Conservation (phyloP, 2,113 vertebrate genomes). For the Verasper variegatus region DNA sequence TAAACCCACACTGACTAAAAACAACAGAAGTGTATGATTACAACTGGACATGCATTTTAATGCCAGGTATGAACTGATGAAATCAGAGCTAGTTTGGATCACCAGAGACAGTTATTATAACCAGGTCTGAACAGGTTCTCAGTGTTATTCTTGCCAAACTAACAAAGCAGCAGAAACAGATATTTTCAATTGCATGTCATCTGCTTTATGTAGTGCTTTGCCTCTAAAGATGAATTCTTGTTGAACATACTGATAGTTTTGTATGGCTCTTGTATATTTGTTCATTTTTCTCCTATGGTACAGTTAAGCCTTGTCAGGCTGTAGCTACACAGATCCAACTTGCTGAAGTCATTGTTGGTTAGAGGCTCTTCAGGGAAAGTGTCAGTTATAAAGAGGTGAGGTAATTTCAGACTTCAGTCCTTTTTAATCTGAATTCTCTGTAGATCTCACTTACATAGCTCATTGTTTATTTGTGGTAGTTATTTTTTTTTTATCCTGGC, state of each 20-base stretch:
- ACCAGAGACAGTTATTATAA: not conserved
- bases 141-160: no score
- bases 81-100: no score
- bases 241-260: not conserved
- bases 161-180: no score
- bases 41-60: no score
- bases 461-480: not conserved
- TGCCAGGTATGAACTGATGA: no score
- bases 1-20: no score
- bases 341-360: not conserved
- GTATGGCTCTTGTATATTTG: not conserved
- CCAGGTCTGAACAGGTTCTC: no score
- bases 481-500: not conserved
- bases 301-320: not conserved
- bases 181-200: no score
- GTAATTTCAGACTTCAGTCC: not conserved
- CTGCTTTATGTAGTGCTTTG: no score
- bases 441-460: slow-evolving; percentile 11
- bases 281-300: not conserved
- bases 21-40: no score
- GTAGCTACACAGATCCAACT: not conserved
- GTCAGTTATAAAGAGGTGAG: not conserved
- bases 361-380: not conserved
- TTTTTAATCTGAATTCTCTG: not conserved
- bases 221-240: not conserved